Base-by-base conservation (phyloP, 2,888 invertebrate species). In the Atethmia centrago region DNA sequence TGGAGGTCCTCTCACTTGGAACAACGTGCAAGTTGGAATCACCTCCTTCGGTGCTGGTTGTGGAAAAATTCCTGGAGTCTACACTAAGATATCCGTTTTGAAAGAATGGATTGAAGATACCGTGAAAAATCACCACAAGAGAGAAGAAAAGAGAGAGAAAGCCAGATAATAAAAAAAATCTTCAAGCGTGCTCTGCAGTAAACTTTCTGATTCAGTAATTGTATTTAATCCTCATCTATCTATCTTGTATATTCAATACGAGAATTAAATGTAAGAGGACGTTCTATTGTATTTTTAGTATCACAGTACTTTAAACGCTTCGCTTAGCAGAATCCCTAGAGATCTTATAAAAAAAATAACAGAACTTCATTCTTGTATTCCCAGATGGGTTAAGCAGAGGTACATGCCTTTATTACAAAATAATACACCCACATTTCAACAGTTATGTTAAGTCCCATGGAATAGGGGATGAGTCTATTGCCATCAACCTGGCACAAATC, bases 21-120 rank as follows among this genome's bases (percentile, higher is more conserved):
- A 87, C 0, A 77, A 87, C 49, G 53, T 83, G 0, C 91, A 88
- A 81, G 83, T 92, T 0, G 92, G 92, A 0, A 68, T 92, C 0
- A 88, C 92, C 0, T 92, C 92, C 0, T 90, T 89, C 1, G 92
- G 92, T 0, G 72, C 84, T 1, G 85, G 85, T 0, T 92, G 92
- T 45, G 92, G 91, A 0, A 31, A 63, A 1, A 40, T 77, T 1
- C 91, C 92, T 5, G 92, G 91, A 7, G 88, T 92, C 0, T 92
- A 92, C 55, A 83, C 88, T 0, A 92, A 84, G 51, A 79, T 92
- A 0, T 65, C 88, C 0, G n/a, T 68, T 0, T 42, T 90, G 36
- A 55, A 80, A 21, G 64, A 81, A 2, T 92, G 92, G 92, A 90
- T 92, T 31, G 63, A 68, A 10, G 73, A 84, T 0, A 86, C 56